Base-by-base conservation (phyloP, 2,113 vertebrate genomes). In the Paramisgurnus dabryanus region DNA sequence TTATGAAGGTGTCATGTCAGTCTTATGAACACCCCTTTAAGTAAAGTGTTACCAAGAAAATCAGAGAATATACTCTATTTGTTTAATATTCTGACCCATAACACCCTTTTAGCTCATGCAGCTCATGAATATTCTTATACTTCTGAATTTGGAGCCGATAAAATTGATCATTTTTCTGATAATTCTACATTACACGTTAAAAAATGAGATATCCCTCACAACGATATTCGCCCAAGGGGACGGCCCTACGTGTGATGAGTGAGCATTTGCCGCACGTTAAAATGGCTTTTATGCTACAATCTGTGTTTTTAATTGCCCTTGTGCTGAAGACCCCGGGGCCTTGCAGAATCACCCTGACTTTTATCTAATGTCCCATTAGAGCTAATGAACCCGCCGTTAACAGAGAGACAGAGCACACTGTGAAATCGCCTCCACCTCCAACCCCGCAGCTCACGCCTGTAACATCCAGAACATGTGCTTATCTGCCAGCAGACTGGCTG, bases 311-410 rank as follows among this genome's bases (percentile, higher is more conserved):
- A 85, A 87, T 85, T 85, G 83, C 82, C 85, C 83, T 83, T 34
- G 41, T 40, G 41, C 76, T 61, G 72, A 84, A 86, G 71, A 82
- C 83, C 84, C 83, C 43, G 50, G 81, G 84, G 84, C 84, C 83
- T 80, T 40, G 70, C 73, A 80, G 78, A 85, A 79, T 85, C 78
- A 78, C 80, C 57, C 83, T 86, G 82, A 86, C 83, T 85, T 85
- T 87, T 88, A 85, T 85, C 80, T 88, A 87, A 85, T 87, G 81
- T 87, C 81, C 86, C 80, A 88, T 88, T 87, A 86, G 84, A 27
- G 77, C 75, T 85, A 88, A 87, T 87, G 87, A 88, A 85, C 80
- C 82, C 76, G 66, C 80, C 65, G 76, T 80, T 82, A 72, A 77
- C 67, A 68, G 81, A 80, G 78, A 85, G 67, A 64, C 63, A 58